Evolutionary conservation across 2,888 invertebrate genomes (phyloP).

Genomic region (Osedax fenrisi): DNA sequence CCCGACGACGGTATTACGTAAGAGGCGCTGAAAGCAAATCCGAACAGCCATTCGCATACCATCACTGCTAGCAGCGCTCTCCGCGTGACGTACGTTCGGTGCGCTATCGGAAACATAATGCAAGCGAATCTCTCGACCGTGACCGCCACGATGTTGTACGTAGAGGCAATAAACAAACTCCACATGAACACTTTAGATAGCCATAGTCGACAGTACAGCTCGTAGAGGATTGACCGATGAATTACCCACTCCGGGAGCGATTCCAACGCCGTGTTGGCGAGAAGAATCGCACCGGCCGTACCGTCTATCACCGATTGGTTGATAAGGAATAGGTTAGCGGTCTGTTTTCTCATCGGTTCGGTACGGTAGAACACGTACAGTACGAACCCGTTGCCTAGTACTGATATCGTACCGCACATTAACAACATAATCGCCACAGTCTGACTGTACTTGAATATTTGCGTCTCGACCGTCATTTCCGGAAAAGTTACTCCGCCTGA

Average conservation of each 20-base stretch:
- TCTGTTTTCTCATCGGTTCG: too few relatives aligned
- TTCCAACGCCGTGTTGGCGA: slow-evolving; percentile 23
- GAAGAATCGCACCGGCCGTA: slow-evolving; percentile 28
- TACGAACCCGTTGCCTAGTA: too few relatives aligned
- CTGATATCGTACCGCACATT: too few relatives aligned
- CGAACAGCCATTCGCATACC: slow-evolving; percentile 20
- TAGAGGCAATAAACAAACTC: slow-evolving; percentile 29
- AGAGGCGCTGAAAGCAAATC: slow-evolving; percentile 21
- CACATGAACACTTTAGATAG: slow-evolving; percentile 21
- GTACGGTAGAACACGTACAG: too few relatives aligned
- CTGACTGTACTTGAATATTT: too few relatives aligned
- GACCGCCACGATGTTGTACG: slow-evolving; percentile 30
- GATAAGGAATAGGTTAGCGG: slow-evolving; percentile 33
- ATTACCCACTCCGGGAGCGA: too few relatives aligned
- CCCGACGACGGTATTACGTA: slow-evolving; percentile 24
- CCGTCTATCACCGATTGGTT: slow-evolving; percentile 32
- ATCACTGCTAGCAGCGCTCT: slow-evolving; percentile 7
- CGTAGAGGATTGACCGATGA: background rate
- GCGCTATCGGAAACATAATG: slow-evolving; percentile 30
- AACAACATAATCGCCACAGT: too few relatives aligned
- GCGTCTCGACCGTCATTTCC: too few relatives aligned
- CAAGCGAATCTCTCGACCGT: slow-evolving; percentile 32
- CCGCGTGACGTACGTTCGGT: slow-evolving; percentile 23
- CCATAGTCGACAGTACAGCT: slow-evolving; percentile 31
- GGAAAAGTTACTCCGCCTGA: too few relatives aligned